Conservation (phyloP, 2,888 invertebrate genomes). For the Drosophila limbata region DNA sequence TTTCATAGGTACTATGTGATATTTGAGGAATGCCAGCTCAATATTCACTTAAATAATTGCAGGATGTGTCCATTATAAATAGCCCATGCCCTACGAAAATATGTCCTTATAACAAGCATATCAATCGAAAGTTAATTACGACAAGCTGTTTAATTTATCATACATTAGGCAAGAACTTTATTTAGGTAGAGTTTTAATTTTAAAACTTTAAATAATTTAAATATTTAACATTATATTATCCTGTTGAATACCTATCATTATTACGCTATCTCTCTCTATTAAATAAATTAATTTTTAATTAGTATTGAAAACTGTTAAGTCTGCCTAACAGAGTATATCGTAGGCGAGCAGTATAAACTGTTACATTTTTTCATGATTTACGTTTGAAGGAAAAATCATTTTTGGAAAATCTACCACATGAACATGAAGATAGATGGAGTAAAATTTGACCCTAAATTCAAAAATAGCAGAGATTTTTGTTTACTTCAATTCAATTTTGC, state of each 20-base stretch:
- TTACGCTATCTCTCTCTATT: neutral
- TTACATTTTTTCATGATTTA: neutral
- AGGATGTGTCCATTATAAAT: slow-evolving; percentile 4
- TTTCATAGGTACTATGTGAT: neutral
- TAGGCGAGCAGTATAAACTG: neutral
- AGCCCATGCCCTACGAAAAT: slow-evolving; percentile 1
- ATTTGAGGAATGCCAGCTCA: slow-evolving; percentile 20
- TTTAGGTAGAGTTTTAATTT: neutral
- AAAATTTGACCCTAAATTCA: neutral
- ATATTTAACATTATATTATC: neutral
- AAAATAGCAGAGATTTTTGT: neutral
- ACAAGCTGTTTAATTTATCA: neutral
- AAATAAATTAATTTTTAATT: neutral
- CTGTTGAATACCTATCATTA: neutral
- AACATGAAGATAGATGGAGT: neutral
- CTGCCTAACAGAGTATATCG: neutral
- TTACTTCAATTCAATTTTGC: neutral
- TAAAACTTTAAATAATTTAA: neutral
- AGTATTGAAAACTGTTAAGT: neutral
- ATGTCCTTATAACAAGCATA: neutral
- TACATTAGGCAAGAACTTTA: neutral
- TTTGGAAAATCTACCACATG: neutral
- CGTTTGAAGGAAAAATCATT: neutral
- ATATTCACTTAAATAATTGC: slow-evolving; percentile 26
- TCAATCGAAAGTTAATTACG: neutral